Conservation (phyloP, 2,888 invertebrate species). For the Chloroclystis v-ata region DNA sequence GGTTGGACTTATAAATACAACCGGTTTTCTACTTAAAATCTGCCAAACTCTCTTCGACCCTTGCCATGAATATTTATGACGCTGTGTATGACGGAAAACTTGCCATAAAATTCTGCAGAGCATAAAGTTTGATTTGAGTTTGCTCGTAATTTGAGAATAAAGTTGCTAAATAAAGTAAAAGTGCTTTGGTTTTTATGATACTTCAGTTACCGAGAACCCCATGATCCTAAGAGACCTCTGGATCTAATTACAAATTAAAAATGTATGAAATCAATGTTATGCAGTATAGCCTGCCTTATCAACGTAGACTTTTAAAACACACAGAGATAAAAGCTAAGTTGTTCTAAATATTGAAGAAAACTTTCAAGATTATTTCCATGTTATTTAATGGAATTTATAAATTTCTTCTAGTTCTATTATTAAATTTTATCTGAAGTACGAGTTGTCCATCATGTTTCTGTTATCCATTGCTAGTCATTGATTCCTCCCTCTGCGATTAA, state of each 20-base stretch:
- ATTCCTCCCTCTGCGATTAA: conserved; percentile 24
- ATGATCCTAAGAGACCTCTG: neutral
- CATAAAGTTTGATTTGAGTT: conserved; percentile 18
- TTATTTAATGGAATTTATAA: no score
- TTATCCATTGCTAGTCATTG: conserved; percentile 14
- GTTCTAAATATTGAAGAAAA: no score
- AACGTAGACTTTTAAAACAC: no score
- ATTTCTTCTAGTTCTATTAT: no score
- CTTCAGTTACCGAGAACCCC: neutral
- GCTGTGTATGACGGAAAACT: conserved; percentile 17
- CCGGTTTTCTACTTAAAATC: neutral
- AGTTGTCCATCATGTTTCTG: neutral
- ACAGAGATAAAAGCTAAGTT: no score
- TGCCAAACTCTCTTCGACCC: conserved; percentile 9
- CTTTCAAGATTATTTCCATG: no score
- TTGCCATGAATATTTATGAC: conserved; percentile 19
- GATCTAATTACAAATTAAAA: neutral
- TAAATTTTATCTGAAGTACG: neutral
- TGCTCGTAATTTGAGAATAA: conserved; percentile 13
- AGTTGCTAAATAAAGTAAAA: conserved; percentile 9
- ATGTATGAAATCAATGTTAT: neutral
- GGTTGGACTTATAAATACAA: no score
- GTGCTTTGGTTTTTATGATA: neutral
- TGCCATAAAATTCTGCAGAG: conserved; percentile 21
- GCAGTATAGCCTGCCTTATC: no score